phyloP scores from a whole-genome alignment of 2,888 invertebrate genomes.

The Xylota segnis region DNA sequence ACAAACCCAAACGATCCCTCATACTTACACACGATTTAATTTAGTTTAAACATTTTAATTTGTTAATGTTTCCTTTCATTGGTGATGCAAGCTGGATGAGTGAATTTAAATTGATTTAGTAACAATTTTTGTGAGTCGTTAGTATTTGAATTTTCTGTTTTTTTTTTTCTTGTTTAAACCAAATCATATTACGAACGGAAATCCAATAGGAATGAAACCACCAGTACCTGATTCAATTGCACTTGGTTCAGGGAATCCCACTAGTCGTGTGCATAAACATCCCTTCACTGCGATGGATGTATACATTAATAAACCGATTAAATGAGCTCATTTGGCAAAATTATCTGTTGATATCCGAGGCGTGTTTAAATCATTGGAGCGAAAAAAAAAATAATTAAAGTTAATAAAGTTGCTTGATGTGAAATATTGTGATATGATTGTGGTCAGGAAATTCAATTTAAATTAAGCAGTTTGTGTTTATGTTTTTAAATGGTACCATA shows the following conservation, averaged over 20 bases:
- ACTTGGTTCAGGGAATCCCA: neutral
- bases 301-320: conserved; percentile 48
- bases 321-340: conserved; percentile 56
- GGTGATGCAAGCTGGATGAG: too few species aligned
- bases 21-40: too few species aligned
- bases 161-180: neutral
- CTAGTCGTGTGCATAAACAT: neutral
- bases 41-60: too few species aligned
- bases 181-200: neutral
- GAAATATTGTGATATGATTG: neutral
- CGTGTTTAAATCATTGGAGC: conserved; percentile 34
- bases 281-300: neutral
- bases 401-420: conserved; percentile 18
- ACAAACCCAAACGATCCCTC: too few species aligned
- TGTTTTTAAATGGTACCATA: neutral
- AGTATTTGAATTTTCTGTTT: neutral
- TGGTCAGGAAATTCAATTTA: conserved; percentile 8
- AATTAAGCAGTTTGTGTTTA: neutral
- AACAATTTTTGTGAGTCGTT: neutral
- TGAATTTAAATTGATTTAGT: too few species aligned
- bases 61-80: too few species aligned
- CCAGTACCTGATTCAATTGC: conserved; percentile 32
- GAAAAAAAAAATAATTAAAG: neutral
- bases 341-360: conserved; percentile 60
- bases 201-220: conserved; percentile 27